Evolutionary conservation across 1,140 invertebrate species (phyloP).

Genomic region (Drosophila leontia): DNA sequence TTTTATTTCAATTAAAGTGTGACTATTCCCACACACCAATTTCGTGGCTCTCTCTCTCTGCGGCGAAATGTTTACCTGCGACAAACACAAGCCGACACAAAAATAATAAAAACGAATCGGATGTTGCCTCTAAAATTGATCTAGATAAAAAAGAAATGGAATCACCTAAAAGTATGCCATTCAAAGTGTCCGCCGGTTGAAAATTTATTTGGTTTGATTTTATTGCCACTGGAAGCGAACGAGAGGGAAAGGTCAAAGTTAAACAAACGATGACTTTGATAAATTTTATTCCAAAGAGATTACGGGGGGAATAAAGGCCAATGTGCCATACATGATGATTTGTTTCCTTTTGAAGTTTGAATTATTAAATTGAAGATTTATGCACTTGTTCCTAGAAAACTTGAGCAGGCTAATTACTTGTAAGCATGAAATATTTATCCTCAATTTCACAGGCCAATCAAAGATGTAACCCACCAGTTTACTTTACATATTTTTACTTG

Average conservation of each 20-base stretch:
- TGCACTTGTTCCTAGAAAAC: too few relatives aligned
- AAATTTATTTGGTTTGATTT: constrained; percentile 19
- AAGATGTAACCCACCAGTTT: not conserved
- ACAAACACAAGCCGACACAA: constrained; percentile 49
- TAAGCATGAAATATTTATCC: not conserved
- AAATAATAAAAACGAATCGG: constrained; percentile 15
- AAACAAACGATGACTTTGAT: constrained; percentile 22
- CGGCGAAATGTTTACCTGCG: constrained; percentile 53
- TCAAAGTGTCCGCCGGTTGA: constrained; percentile 7
- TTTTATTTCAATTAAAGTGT: constrained; percentile 77
- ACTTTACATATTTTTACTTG: not conserved
- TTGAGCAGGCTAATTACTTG: not conserved
- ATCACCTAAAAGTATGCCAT: constrained; percentile 57
- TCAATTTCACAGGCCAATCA: not conserved
- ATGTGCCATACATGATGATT: not conserved
- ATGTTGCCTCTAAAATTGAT: constrained; percentile 51
- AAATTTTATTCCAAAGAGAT: not conserved
- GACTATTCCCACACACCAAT: constrained; percentile 47
- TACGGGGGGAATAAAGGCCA: not conserved
- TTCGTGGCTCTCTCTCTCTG: constrained; percentile 13
- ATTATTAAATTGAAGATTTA: not conserved
- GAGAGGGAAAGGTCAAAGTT: constrained; percentile 14
- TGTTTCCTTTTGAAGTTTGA: not conserved
- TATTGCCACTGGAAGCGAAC: not conserved
- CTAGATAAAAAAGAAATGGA: constrained; percentile 47